phyloP scores from a whole-genome alignment of 1,140 invertebrate species.

The Halyomorpha halys region DNA sequence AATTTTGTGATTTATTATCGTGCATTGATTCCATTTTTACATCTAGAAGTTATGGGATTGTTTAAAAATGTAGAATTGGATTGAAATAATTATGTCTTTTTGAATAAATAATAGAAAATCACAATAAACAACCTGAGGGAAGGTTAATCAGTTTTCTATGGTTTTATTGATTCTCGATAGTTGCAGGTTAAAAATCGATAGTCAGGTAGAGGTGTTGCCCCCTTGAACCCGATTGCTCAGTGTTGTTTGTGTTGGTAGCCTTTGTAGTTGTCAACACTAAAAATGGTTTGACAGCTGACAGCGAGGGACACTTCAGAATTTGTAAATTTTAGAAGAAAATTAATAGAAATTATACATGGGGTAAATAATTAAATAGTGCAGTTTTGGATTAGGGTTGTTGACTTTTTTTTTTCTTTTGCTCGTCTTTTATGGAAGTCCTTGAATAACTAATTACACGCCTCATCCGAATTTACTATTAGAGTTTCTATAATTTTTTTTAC shows the following conservation, averaged over 20 bases:
- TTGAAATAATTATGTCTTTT: not conserved
- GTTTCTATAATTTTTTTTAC: not conserved
- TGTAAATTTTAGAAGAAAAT: not conserved
- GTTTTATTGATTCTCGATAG: conserved; percentile 4
- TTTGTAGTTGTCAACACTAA: conserved; percentile 3
- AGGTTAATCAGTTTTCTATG: conserved; percentile 1
- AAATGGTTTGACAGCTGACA: conserved; percentile 13
- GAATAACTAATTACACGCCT: not conserved
- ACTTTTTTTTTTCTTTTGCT: not conserved
- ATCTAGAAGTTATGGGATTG: not conserved
- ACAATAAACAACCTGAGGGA: too few relatives aligned
- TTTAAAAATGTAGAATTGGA: not conserved
- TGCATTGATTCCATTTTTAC: conserved; percentile 19
- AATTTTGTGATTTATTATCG: conserved; percentile 28
- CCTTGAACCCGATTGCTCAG: too few relatives aligned
- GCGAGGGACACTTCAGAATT: not conserved
- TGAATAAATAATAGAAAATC: too few relatives aligned
- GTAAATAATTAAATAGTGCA: not conserved
- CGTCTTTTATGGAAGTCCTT: not conserved
- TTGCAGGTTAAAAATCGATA: too few relatives aligned
- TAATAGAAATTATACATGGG: not conserved
- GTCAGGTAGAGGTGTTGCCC: too few relatives aligned
- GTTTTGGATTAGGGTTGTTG: not conserved
- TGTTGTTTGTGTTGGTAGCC: too few relatives aligned
- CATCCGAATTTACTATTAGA: not conserved